Evolutionary conservation across 2,797 vertebrate species (phyloP).

Genomic region (Sebastes itinus): DNA sequence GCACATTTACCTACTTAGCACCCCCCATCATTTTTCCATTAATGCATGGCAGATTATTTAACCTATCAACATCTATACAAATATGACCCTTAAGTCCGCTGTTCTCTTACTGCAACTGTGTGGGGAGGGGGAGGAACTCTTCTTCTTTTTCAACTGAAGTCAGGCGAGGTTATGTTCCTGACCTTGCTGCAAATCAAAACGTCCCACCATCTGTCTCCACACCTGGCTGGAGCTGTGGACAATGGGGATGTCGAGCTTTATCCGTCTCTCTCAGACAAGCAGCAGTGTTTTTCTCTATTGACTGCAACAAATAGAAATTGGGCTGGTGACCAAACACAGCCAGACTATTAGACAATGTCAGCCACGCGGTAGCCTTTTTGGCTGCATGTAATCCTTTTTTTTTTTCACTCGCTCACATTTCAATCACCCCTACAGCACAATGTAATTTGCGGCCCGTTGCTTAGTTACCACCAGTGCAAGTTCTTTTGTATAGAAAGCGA

Average conservation of each 20-base stretch:
- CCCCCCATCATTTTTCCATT: slow-evolving; percentile 78
- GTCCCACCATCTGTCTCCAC: slow-evolving; percentile 47
- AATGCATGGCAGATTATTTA: slow-evolving; percentile 80
- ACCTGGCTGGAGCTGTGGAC: slow-evolving; percentile 59
- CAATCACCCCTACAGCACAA: slow-evolving; percentile 70
- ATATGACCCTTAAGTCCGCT: slow-evolving; percentile 52
- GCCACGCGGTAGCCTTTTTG: slow-evolving; percentile 49
- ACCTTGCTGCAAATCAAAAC: slow-evolving; percentile 47
- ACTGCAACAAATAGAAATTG: slow-evolving; percentile 47
- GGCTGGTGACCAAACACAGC: slow-evolving; percentile 47
- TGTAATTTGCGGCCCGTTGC: slow-evolving; percentile 75
- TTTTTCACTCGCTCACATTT: slow-evolving; percentile 61
- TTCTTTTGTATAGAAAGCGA: slow-evolving; percentile 71
- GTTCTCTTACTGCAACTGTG: slow-evolving; percentile 41
- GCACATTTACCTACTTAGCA: slow-evolving; percentile 78
- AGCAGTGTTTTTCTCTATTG: slow-evolving; percentile 17
- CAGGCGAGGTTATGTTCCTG: slow-evolving; percentile 17
- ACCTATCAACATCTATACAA: slow-evolving; percentile 70
- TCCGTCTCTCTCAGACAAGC: slow-evolving; percentile 23
- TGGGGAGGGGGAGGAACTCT: not conserved
- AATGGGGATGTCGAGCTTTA: slow-evolving; percentile 19
- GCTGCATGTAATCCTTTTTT: slow-evolving; percentile 53
- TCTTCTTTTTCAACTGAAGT: slow-evolving; percentile 22
- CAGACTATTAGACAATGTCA: slow-evolving; percentile 43
- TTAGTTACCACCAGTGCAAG: slow-evolving; percentile 77